Evolutionary conservation across 2,888 invertebrate species (phyloP), one percentile per base, ranked within the genome.

Genomic region (Leptopilina drosophilae): DNA sequence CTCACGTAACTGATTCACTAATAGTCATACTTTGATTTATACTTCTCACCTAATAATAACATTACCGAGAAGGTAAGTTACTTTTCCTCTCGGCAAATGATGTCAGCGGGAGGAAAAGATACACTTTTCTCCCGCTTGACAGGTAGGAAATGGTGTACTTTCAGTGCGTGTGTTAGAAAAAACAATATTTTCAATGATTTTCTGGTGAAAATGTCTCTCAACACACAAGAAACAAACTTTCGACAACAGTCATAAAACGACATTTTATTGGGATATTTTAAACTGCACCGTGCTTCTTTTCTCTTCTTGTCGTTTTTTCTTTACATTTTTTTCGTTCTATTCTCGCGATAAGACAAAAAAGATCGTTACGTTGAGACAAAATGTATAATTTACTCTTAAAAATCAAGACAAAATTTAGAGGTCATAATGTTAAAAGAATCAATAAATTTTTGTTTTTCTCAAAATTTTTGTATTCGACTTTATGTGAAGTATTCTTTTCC

Each of bases 211-310:
- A 69, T 69, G 33, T 69, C 20, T 53, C 53, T 33, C 4, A 33
- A 69, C 69, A 53, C 11, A 49, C 69, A 66, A 66, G 46, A 53
- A 20, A 14, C 53, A 69, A 14, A 53, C 14, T 69, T 69, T 69
- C 56, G 73, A 33, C 56, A 33, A 73, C 53, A 33, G 33, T n/a
- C n/a, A 40, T 73, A 73, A 56, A 40, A 53, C 40, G 5, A 33
- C 56, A 33, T 56, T 73, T 73, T 56, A 73, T 73, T 73, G 33
- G 53, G 33, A n/a, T 69, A 69, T 69, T 56, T 33, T 69, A n/a
- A 69, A 33, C 9, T 53, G n/a, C 33, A 14, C 53, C 14, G 53
- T 12, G 9, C 14, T 12, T 20, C 56, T 26, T 56, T 33, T 53
- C 15, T n/a, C 53, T n/a, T 56, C 62, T 49, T 46, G 12, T 46